Evolutionary conservation across 2,888 invertebrate species (phyloP), one percentile per base, ranked within the genome.

Genomic region (Hirtodrosophila histrioides): DNA sequence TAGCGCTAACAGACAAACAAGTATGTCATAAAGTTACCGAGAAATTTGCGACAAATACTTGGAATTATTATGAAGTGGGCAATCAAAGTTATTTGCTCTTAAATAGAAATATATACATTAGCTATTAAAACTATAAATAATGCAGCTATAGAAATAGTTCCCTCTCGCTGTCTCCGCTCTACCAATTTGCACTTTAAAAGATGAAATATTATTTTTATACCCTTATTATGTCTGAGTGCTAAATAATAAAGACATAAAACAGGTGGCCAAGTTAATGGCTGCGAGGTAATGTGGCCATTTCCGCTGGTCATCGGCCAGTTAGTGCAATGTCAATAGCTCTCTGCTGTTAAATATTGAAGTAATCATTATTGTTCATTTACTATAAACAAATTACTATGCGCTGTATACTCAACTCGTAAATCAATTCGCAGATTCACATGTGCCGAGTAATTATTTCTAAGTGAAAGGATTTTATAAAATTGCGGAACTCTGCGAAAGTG

Each of bases 381-480:
- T 4, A 43, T 39, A 41, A 23, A 33, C 27, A 35, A 35, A 58
- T 60, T 8, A 35, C 4, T 33, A 58, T 10, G 44, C 11, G 40
- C 27, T 31, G 64, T 17, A 37, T 39, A 33, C 17, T 37, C 24
- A 23, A 17, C 17, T 17, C 36, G 33, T 69, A n/a, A 31, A 37
- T 33, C 33, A 43, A 46, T 50, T 45, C 35, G 40, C 53, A 58
- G 51, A 41, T 56, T 50, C 43, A 48, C 41, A 12, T 45, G 43
- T 46, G 50, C 54, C 46, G 55, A 37, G 56, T 53, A 69, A 69
- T 65, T 45, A 54, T 69, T 36, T 17, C 51, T 58, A 56, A 58
- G 64, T 58, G 64, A 72, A 72, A 71, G 70, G 70, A 71, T 66
- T 55, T 45, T 45, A 49, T 44, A 67, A 63, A 58, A 67, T 75